Conservation (phyloP, 2,888 invertebrate species). For the Lacanobia wlatinum region DNA sequence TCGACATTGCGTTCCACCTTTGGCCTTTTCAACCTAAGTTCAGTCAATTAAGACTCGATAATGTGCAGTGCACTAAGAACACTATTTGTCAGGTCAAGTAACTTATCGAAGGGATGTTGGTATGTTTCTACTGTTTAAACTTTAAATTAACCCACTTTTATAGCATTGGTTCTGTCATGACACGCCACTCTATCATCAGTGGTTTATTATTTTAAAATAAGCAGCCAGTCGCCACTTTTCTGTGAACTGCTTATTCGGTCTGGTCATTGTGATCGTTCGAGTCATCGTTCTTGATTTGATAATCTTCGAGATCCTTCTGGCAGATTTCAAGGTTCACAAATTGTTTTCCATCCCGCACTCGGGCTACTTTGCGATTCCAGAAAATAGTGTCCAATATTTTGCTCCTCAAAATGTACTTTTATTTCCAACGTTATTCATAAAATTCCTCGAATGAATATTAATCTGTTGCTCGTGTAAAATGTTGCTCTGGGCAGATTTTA, state of each 20-base stretch:
- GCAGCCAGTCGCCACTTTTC: neutral
- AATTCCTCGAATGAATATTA: slow-evolving; percentile 17
- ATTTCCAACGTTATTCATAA: neutral
- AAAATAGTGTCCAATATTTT: neutral
- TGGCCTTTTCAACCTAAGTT: neutral
- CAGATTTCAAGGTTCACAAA: neutral
- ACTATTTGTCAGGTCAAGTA: neutral
- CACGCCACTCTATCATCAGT: slow-evolving; percentile 27
- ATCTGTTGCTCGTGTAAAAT: neutral
- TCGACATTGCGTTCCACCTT: neutral
- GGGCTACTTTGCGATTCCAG: neutral
- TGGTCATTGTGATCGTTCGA: neutral
- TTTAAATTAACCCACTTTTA: slow-evolving; percentile 25
- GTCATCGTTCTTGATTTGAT: neutral
- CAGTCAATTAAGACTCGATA: neutral
- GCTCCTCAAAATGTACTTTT: neutral
- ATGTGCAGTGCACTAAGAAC: neutral
- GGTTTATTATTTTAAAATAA: slow-evolving; percentile 10
- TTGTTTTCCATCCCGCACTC: neutral
- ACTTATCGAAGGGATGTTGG: neutral
- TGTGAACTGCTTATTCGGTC: slow-evolving; percentile 8
- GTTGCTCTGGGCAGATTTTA: slow-evolving; percentile 3
- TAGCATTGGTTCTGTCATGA: slow-evolving; percentile 17
- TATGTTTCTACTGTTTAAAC: slow-evolving; percentile 6
- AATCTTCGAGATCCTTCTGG: neutral